Base-by-base conservation (phyloP, 1,140 invertebrate species). In the Aphidius ervi region DNA sequence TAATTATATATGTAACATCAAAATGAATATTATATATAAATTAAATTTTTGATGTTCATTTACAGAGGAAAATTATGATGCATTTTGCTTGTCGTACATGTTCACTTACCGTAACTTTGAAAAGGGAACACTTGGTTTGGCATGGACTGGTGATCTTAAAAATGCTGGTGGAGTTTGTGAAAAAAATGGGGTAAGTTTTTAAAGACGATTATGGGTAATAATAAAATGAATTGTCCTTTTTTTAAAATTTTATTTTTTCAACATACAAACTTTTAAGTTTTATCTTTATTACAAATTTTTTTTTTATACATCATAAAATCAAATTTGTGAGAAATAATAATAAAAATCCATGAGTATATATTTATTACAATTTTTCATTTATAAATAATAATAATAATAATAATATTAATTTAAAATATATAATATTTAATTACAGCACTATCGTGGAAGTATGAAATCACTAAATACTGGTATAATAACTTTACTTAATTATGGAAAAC, bases 61-160 rank as follows among this genome's bases (percentile, higher is more conserved):
- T 80, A 56, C 86, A 86, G 92, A 98, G 85, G 91, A 95, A 75
- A 94, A 99, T 76, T 98, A 99, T 76, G 94, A 98, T 74, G 92
- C 93, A n/a, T 99, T 98, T 79, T 99, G 97, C 75, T 82, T 99
- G 69, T 95, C 97, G 43, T 99, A 99, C 77, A 96, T 99, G 88
- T 98, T 99, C 74, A 99, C 97, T 6, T 98, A 98, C 78, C 83
- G 97, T 46, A 96, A 99, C 77, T 99, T 99, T 76, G 94, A 97
- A 76, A 97, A 97, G 83, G 97, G 97, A 47, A 99, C 97, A 1
- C 78, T 99, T 56, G 97, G 97, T 5, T 79, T 99, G 46, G 97
- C 97, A 5, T 99, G 97, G 97, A 96, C 93, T 0, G 93, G 93
- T 0, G 93, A 96, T 77, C 81, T 96, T 8, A 95, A 95, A 70